Base-by-base conservation (phyloP, 1,140 invertebrate species). In the Ditylenchus dipsaci region DNA sequence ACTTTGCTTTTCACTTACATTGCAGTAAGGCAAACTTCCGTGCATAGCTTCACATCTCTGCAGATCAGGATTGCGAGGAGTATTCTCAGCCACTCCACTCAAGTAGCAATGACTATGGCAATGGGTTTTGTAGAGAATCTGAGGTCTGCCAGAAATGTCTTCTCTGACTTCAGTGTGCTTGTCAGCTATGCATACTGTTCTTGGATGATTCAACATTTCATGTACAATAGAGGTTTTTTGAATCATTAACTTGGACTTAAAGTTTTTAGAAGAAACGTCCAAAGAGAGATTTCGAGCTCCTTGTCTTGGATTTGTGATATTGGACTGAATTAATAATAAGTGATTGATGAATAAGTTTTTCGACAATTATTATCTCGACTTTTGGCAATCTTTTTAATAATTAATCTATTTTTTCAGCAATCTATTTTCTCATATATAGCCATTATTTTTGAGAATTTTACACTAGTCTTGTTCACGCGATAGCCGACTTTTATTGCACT, bases 1-100 rank as follows among this genome's bases (percentile, higher is more conserved):
- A n/a, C n/a, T n/a, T n/a, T n/a, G n/a, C n/a, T n/a, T n/a, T n/a
- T n/a, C n/a, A n/a, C n/a, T n/a, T n/a, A n/a, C n/a, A n/a, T n/a
- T n/a, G n/a, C n/a, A n/a, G n/a, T n/a, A n/a, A n/a, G n/a, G n/a
- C n/a, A n/a, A n/a, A n/a, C n/a, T n/a, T n/a, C n/a, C n/a, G n/a
- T n/a, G 42, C 63, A 38, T 73, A 45, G 19, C 33, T 30, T 65
- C 61, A 58, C 57, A 59, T 43, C 19, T 21, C 19, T 59, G 21
- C 11, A 59, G 57, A 11, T 9, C 57, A 13, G 57, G 21, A 11
- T 59, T 19, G 57, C 11, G 57, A 43, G 11, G 29, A 11, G 57
- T 59, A 11, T 59, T 19, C 19, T 59, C 19, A 19, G 19, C 11
- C 15, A 59, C 57, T 21, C 57, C 57, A 23, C 19, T 15, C 57